phyloP scores from a whole-genome alignment of 1,140 invertebrate species.

The Papilio polyxenes region DNA sequence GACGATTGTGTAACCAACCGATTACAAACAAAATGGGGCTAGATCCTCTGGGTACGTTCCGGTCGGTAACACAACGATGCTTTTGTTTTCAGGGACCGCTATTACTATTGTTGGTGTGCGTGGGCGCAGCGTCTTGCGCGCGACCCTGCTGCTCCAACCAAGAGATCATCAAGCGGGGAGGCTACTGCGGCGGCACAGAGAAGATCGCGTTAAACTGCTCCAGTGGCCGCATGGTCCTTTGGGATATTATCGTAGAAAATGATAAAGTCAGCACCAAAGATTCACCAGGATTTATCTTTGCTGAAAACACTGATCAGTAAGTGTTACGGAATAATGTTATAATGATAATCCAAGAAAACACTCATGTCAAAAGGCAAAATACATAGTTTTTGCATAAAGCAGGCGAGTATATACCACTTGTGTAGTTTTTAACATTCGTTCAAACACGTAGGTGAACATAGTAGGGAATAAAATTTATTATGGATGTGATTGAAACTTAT shows the following conservation, averaged over 20 bases:
- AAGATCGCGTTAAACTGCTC: conserved; percentile 57
- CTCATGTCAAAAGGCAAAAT: background rate
- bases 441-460: background rate
- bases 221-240: conserved; percentile 61
- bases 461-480: background rate
- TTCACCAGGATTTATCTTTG: conserved; percentile 62
- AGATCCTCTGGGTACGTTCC: background rate
- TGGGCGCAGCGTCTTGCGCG: conserved; percentile 45
- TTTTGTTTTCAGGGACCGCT: conserved; percentile 53
- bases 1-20: too few relatives aligned
- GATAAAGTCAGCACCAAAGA: conserved; percentile 66
- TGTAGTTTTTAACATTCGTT: background rate
- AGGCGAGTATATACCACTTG: background rate
- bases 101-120: conserved; percentile 53
- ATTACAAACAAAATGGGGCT: background rate
- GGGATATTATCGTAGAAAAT: conserved; percentile 59
- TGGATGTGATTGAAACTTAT: background rate
- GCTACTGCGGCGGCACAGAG: conserved; percentile 50
- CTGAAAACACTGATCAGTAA: conserved; percentile 66
- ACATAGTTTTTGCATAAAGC: background rate
- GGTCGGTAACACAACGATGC: conserved; percentile 33
- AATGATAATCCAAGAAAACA: background rate
- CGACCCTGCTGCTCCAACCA: conserved; percentile 58
- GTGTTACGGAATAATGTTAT: conserved; percentile 29
- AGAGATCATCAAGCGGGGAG: conserved; percentile 47